Percentiles rank a stretch among this genome's conserved stretches.
These are phyloP conservation scores for Andinoacara biseriatus DNA, from an alignment of 2,113 vertebrate species.

Conservation along the genomic window DNA sequence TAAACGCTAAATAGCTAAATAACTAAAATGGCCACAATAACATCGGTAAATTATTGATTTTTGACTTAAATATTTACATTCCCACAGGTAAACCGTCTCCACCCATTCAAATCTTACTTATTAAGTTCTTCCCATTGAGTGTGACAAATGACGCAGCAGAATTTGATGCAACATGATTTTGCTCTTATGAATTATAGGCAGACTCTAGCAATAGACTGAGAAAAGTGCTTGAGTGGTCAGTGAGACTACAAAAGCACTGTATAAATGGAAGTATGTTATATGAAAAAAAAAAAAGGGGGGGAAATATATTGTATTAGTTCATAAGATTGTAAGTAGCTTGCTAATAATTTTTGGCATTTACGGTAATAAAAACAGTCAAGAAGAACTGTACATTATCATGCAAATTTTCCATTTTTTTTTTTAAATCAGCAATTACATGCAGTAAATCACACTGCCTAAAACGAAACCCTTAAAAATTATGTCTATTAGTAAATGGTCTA, in stretches of 20 bases:
- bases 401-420: background rate
- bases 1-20: background rate
- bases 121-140: background rate
- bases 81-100: background rate
- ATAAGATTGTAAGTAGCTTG: background rate
- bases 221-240: background rate
- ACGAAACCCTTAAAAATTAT: background rate
- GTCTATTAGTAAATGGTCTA: background rate
- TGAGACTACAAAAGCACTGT: background rate
- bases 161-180: background rate
- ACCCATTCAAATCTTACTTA: background rate
- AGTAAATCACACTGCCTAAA: background rate
- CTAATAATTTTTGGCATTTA: background rate
- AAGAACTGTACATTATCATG: fast-evolving
- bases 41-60: background rate
- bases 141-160: background rate
- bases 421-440: background rate
- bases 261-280: background rate
- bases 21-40: no score
- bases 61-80: background rate
- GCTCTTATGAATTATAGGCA: no score
- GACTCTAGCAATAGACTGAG: background rate
- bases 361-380: background rate
- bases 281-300: background rate
- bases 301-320: background rate